These are phyloP conservation scores for Drosophila kohkoa DNA, from an alignment of 1,140 invertebrate genomes.

Conservation along the genomic window DNA sequence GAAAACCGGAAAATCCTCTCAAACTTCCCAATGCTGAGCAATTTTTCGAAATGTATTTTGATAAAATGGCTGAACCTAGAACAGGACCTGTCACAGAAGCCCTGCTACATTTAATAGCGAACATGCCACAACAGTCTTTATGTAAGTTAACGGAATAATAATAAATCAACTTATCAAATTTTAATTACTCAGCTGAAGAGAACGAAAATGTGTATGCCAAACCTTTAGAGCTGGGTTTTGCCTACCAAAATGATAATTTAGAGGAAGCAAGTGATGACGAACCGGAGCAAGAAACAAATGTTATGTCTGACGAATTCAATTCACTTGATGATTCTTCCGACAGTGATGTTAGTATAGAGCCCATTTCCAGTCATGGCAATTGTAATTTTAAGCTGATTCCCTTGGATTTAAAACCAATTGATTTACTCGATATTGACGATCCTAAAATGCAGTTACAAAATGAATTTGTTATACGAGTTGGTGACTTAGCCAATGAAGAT, in stretches of 20 bases:
- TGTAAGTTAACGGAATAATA: background rate
- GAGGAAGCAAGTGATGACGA: background rate
- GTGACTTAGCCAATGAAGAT: background rate
- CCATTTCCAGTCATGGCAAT: conserved; percentile 3
- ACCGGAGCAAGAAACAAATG: background rate
- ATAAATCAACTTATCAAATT: background rate
- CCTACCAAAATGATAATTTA: conserved; percentile 10
- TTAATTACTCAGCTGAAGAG: background rate
- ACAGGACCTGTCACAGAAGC: conserved; percentile 65
- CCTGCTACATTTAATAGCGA: conserved; percentile 45
- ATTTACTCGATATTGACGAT: conserved; percentile 1
- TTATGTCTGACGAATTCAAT: background rate
- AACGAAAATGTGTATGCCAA: background rate
- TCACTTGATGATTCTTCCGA: conserved; percentile 9
- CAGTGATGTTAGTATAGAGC: conserved; percentile 8
- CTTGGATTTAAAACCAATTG: conserved; percentile 20
- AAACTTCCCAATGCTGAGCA: conserved; percentile 43
- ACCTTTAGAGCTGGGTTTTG: conserved; percentile 22
- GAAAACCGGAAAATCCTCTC: conserved; percentile 32
- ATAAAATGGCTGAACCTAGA: conserved; percentile 42
- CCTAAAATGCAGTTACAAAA: conserved; percentile 9
- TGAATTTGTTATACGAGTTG: conserved; percentile 19
- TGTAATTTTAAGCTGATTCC: conserved; percentile 19
- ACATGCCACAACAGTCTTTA: background rate
- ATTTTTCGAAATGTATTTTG: conserved; percentile 58